Evolutionary conservation across 37 sponge, comb jelly and placozoan species (phyloP), one percentile per base, ranked within the genome.

Genomic region (Lycopodina hypogea): DNA sequence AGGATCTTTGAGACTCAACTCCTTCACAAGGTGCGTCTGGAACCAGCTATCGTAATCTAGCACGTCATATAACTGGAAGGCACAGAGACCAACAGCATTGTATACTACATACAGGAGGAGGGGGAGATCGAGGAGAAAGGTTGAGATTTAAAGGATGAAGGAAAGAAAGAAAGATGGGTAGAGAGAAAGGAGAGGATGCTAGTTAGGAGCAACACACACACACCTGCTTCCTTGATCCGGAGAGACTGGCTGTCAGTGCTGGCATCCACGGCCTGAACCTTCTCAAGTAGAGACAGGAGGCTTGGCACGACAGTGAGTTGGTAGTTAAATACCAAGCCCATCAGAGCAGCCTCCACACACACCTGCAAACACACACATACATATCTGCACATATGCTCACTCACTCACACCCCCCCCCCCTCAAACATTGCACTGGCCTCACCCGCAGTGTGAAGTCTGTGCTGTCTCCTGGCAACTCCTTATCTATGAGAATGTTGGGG

Each of bases 1-100:
- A 58, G 74, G 80, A 22, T 87, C 81, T 2, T 56, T 80, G 34
- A 92, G 42, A 28, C 68, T 45, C 22, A 95, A 67, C 45, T 95
- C 96, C 4, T 61, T 50, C 17, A 89, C 1, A 70, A 95, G 79
- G 30, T 92, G 87, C 0, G 58, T 75, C 23, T 58, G 69, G 69
- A 72, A 95, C 96, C 93, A 95, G 11, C 15, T 34, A 61, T 89
- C 90, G 74, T 76, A 95, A 75, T 95, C 85, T 12, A 95, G 19
- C 2, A 78, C 84, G 60, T 95, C 87, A 80, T 89, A 95, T 42
- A 95, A 74, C 22, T 95, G 81, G 75, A 72, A 93, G 23, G 90
- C 85, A 52, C 70, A 86, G 65, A 92, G 68, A 0, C 90, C 96
- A 22, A 68, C 85, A 0, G 90, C 93, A 30, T 71, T 85, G 79